A percentile compares a stretch with the other conserved stretches of the same genome.
Conservation (phyloP, 1,140 invertebrate species). For the Drosophila serrata region DNA sequence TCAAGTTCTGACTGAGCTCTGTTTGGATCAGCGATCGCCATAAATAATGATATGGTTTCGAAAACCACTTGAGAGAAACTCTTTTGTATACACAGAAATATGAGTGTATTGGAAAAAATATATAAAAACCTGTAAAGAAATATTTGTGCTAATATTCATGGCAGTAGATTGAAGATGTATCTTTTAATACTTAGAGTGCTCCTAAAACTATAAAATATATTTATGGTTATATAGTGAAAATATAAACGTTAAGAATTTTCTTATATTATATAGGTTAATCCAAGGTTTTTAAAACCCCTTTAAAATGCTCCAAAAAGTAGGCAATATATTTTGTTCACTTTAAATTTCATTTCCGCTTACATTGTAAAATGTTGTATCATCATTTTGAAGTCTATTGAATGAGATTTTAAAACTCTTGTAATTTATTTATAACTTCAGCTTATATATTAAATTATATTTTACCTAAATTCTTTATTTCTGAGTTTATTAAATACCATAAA, state of each 20-base stretch:
- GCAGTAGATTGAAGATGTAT: no score
- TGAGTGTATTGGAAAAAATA: neutral
- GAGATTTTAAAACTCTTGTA: neutral
- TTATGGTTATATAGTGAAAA: no score
- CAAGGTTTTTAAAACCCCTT: no score
- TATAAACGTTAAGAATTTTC: no score
- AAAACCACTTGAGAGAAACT: constrained; percentile 32
- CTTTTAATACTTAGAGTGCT: no score
- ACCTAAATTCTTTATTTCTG: neutral
- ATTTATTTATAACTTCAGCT: neutral
- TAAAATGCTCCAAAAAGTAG: no score
- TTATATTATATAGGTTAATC: no score
- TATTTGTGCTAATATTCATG: neutral
- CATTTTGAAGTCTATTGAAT: no score
- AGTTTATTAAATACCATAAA: neutral
- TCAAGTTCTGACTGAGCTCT: constrained; percentile 43
- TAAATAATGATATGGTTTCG: constrained; percentile 72
- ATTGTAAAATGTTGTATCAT: no score
- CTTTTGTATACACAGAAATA: neutral
- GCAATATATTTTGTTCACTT: no score
- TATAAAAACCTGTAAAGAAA: neutral
- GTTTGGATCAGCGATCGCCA: constrained; percentile 60
- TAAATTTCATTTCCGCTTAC: no score
- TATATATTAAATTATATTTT: neutral
- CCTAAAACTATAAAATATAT: no score